phyloP scores from a whole-genome alignment of 2,888 invertebrate species.

The Leistus spinibarbis region DNA sequence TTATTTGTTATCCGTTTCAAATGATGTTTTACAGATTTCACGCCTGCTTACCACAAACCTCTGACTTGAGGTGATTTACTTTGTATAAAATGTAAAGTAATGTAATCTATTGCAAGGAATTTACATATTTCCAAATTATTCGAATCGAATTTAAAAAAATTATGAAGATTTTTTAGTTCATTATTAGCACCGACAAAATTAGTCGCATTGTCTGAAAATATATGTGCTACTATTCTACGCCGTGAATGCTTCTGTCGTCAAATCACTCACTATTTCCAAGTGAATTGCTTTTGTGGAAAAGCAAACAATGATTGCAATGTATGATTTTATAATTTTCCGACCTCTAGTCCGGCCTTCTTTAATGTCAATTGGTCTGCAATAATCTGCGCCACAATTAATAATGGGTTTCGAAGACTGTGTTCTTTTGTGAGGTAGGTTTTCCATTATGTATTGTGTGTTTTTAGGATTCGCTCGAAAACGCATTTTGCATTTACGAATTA shows the following conservation, averaged over 20 bases:
- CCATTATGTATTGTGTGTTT: slow-evolving; percentile 13
- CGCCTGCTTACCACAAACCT: too few species aligned
- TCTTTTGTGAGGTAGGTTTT: slow-evolving; percentile 17
- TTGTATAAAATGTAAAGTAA: too few species aligned
- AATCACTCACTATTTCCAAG: slow-evolving; percentile 32
- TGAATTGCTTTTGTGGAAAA: slow-evolving; percentile 40
- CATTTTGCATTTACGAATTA: slow-evolving; percentile 34
- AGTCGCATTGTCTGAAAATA: slow-evolving; percentile 39
- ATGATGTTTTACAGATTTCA: too few species aligned
- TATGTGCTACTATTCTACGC: slow-evolving; percentile 26
- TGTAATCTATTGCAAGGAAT: too few species aligned
- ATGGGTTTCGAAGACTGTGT: slow-evolving; percentile 7
- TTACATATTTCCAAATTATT: too few species aligned
- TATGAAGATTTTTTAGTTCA: slow-evolving; percentile 14
- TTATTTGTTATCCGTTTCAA: too few species aligned
- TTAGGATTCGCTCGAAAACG: slow-evolving; percentile 33
- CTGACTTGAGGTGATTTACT: too few species aligned
- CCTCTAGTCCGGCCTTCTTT: slow-evolving; percentile 35
- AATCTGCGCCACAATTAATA: slow-evolving; percentile 33
- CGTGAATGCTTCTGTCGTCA: slow-evolving; percentile 39
- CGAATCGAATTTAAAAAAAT: too few species aligned
- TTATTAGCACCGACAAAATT: slow-evolving; percentile 41
- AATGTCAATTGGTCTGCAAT: slow-evolving; percentile 30
- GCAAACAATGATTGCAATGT: slow-evolving; percentile 38
- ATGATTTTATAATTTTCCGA: slow-evolving; percentile 28